Conservation (phyloP, 2,113 vertebrate genomes). For the Rhagologus leucostigma region DNA sequence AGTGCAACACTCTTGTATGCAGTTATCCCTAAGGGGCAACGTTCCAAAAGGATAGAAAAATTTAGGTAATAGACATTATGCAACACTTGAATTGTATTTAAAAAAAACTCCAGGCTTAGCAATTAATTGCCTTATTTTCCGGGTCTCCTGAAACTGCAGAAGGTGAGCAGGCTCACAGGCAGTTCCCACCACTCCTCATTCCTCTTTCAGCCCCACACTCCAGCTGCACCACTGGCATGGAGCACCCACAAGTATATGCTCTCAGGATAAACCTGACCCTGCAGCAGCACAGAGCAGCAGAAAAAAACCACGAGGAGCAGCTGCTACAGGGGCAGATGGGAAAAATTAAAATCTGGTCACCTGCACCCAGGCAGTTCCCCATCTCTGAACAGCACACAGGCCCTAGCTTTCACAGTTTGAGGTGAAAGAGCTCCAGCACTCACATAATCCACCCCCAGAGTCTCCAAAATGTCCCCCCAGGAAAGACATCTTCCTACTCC, state of each 20-base stretch:
- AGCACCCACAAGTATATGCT: background rate
- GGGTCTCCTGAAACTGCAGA: background rate
- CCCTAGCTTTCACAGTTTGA: background rate
- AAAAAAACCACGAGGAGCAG: background rate
- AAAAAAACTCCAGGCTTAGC: background rate
- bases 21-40: background rate
- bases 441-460: background rate
- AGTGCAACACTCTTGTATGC: rapidly evolving
- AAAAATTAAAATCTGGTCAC: background rate
- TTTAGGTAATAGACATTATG: background rate
- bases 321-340: rapidly evolving
- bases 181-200: background rate
- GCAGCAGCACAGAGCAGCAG: background rate
- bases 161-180: background rate
- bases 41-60: background rate
- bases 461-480: background rate
- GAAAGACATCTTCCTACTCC: background rate
- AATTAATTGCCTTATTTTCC: background rate
- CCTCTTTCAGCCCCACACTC: rapidly evolving
- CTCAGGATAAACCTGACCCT: background rate
- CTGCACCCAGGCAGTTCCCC: background rate
- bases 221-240: background rate
- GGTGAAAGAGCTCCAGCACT: background rate
- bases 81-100: background rate
- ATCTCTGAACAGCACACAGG: background rate